These are phyloP conservation scores for Gorilla gorilla DNA, from an alignment of 2,113 vertebrate genomes.

Conservation along the genomic window DNA sequence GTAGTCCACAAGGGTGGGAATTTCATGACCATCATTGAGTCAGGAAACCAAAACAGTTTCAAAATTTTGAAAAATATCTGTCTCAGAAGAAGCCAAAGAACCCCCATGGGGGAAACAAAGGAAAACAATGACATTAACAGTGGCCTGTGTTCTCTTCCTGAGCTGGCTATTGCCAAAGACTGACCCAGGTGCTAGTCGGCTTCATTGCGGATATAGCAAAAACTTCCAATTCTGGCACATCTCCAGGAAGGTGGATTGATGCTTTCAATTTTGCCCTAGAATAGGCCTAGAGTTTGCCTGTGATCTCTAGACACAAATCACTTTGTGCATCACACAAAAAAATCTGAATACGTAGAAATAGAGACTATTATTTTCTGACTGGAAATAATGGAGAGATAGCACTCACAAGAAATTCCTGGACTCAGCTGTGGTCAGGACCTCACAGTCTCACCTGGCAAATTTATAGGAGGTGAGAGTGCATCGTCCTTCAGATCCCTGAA, in stretches of 20 bases:
- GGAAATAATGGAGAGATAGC: not conserved
- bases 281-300: not conserved
- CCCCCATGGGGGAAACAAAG: not conserved
- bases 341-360: not conserved
- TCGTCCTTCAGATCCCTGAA: not conserved
- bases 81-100: not conserved
- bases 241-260: not conserved
- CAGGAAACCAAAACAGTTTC: not conserved
- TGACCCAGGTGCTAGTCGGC: not conserved
- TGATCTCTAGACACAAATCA: not conserved
- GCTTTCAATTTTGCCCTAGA: not conserved
- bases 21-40: not conserved
- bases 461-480: not conserved
- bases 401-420: not conserved
- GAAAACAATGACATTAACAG: not conserved
- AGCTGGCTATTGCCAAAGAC: not conserved
- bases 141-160: not conserved
- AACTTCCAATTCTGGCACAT: not conserved
- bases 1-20: not conserved
- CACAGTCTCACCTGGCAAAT: not conserved
- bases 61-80: not conserved
- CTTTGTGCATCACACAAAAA: not conserved
- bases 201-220: not conserved
- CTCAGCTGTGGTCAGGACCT: not conserved
- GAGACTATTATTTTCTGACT: not conserved